These are phyloP conservation scores for Ephialtes manifestator DNA, from an alignment of 2,888 invertebrate genomes.

Conservation along the genomic window DNA sequence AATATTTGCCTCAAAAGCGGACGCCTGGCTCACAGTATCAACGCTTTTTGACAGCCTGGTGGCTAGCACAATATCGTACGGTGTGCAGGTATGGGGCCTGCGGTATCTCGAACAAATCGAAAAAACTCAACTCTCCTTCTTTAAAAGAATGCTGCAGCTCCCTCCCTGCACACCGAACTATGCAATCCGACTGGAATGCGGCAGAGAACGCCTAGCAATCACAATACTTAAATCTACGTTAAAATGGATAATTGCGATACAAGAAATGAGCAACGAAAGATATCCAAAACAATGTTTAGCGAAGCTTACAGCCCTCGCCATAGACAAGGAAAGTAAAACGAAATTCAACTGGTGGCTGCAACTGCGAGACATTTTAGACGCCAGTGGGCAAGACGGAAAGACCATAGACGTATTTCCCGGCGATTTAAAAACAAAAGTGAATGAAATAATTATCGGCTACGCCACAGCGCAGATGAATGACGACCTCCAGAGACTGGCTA, in stretches of 20 bases:
- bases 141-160: not conserved
- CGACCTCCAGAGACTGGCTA: not conserved
- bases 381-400: not conserved
- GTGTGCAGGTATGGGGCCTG: constrained; percentile 18
- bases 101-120: not conserved
- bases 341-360: not conserved
- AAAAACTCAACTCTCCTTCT: not conserved
- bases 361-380: not conserved
- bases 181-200: not conserved
- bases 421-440: not conserved
- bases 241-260: not conserved
- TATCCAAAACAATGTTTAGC: not conserved
- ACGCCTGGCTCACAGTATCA: constrained; percentile 6
- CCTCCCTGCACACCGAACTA: not conserved
- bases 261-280: not conserved
- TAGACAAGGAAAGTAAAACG: not conserved
- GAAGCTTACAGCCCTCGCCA: not conserved
- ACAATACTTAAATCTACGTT: not conserved
- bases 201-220: not conserved
- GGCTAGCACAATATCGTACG: constrained; percentile 1
- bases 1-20: not conserved
- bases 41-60: constrained; percentile 28
- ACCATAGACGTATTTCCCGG: not conserved
- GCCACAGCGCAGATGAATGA: not conserved
- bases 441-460: not conserved